These are phyloP conservation scores for Sesamia nonagrioides DNA, from an alignment of 1,140 invertebrate genomes.

Conservation along the genomic window DNA sequence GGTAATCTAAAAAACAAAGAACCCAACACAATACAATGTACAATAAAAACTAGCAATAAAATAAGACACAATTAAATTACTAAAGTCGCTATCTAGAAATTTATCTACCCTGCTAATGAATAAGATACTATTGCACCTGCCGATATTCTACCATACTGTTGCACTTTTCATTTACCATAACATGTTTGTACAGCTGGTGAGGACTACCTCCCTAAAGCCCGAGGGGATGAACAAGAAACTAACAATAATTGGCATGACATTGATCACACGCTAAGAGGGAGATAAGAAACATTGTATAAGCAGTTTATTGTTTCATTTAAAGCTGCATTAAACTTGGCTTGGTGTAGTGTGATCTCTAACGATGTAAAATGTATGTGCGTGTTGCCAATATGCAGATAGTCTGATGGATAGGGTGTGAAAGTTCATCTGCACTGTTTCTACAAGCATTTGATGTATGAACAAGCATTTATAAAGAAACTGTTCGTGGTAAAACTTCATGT, in stretches of 20 bases:
- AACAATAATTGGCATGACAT: neutral
- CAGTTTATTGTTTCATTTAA: too few relatives aligned
- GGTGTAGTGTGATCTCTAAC: too few relatives aligned
- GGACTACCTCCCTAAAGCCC: neutral
- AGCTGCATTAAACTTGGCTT: too few relatives aligned
- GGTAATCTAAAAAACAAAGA: neutral
- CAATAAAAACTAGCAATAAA: constrained; percentile 25
- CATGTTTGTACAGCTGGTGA: constrained; percentile 21
- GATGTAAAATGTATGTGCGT: too few relatives aligned
- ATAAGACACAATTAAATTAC: constrained; percentile 23
- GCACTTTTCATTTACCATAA: constrained; percentile 32
- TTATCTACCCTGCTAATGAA: constrained; percentile 19
- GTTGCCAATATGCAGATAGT: too few relatives aligned
- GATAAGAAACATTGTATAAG: too few relatives aligned
- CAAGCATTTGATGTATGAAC: too few relatives aligned
- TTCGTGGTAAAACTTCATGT: too few relatives aligned
- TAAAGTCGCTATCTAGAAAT: constrained; percentile 19
- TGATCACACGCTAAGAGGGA: neutral
- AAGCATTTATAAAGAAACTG: too few relatives aligned
- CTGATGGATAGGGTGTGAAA: too few relatives aligned
- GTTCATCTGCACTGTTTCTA: too few relatives aligned
- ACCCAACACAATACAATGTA: neutral
- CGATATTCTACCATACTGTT: constrained; percentile 3
- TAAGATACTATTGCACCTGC: constrained; percentile 19
- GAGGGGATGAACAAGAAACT: constrained; percentile 6